Conservation (phyloP, 2,797 vertebrate species). For the Pitangus sulphuratus region DNA sequence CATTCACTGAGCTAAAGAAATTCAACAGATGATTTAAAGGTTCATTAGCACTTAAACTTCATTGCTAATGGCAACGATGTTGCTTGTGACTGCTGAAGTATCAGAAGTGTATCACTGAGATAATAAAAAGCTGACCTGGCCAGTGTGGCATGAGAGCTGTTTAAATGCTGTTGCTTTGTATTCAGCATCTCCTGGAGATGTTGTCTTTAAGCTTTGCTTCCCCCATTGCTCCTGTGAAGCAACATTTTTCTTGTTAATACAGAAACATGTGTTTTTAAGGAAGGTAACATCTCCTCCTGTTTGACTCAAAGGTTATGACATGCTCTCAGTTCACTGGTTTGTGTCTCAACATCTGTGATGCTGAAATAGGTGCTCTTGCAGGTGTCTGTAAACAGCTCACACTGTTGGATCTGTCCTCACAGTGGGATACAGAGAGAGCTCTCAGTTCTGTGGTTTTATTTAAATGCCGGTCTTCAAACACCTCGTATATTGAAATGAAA, state of each 20-base stretch:
- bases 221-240: neutral
- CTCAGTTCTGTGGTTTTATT: neutral
- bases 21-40: neutral
- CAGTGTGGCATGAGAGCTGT: neutral
- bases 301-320: neutral
- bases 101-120: neutral
- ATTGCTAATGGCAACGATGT: neutral
- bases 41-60: neutral
- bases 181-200: neutral
- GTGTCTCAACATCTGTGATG: conserved; percentile 20
- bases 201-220: neutral
- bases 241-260: neutral
- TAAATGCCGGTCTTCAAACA: neutral
- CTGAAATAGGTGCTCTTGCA: conserved; percentile 20
- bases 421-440: neutral
- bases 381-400: neutral
- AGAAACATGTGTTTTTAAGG: neutral
- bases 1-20: neutral
- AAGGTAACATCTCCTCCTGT: neutral
- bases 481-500: neutral
- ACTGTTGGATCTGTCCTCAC: neutral
- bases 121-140: neutral
- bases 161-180: neutral
- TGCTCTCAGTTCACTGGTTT: neutral
- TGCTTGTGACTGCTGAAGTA: neutral